A percentile compares a stretch with the other conserved stretches of the same genome.
Conservation (phyloP, 2,113 vertebrate genomes). For the Anoura caudifer region DNA sequence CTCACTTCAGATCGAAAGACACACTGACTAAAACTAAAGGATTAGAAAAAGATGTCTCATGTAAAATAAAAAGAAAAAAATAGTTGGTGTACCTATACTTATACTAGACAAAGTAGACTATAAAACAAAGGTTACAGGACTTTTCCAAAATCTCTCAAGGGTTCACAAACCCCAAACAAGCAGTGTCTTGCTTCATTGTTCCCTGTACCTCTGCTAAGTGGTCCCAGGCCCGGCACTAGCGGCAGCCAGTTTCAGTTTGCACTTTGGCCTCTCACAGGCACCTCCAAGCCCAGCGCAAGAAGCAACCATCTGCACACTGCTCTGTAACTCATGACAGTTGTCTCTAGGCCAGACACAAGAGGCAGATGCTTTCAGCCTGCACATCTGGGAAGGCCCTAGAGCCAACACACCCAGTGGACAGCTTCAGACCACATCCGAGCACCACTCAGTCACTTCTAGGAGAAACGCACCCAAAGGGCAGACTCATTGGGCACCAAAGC, state of each 20-base stretch:
- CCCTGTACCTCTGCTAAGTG: neutral
- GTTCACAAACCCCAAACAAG: neutral
- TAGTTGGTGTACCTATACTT: neutral
- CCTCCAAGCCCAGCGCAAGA: too few species aligned
- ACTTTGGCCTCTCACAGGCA: too few species aligned
- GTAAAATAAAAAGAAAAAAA: neutral
- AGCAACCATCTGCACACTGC: too few species aligned
- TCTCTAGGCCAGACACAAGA: too few species aligned
- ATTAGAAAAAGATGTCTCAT: neutral
- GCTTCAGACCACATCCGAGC: too few species aligned
- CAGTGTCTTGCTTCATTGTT: neutral
- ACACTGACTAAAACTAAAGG: neutral
- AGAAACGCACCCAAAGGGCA: too few species aligned
- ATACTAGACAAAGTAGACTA: neutral
- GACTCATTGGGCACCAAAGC: too few species aligned
- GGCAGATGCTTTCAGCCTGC: too few species aligned
- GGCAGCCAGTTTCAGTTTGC: neutral
- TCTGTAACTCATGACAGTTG: too few species aligned
- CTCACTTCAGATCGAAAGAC: neutral
- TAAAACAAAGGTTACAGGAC: neutral
- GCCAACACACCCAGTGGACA: too few species aligned
- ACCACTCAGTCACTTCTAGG: too few species aligned
- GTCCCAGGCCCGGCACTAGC: neutral
- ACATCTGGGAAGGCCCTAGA: too few species aligned
- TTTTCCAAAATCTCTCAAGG: neutral